Percentiles rank a stretch among this genome's conserved stretches.
Evolutionary conservation across 1,140 invertebrate species (phyloP).

Genomic region (Neodiprion pinetum): DNA sequence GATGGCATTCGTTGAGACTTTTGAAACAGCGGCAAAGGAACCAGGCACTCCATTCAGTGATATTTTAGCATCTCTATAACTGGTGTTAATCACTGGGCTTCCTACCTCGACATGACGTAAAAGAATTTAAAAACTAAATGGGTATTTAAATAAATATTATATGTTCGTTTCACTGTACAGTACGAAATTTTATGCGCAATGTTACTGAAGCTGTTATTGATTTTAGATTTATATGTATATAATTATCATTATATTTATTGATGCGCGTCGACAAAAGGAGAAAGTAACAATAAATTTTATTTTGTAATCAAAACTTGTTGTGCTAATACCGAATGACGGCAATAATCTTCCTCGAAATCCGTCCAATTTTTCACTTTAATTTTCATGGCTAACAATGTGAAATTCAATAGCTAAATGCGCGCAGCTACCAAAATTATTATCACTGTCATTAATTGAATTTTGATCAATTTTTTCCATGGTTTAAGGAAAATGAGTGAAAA

Average conservation of each 20-base stretch:
- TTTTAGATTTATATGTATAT: conserved; percentile 1
- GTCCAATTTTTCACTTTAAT: no score
- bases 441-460: no score
- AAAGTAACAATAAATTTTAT: not conserved
- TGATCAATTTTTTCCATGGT: no score
- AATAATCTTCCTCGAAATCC: no score
- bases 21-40: conserved; percentile 60
- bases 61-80: conserved; percentile 55
- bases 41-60: conserved; percentile 60
- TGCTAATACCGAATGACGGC: no score
- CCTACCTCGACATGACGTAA: not conserved
- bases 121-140: not conserved
- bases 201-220: not conserved
- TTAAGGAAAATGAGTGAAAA: no score
- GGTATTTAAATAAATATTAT: not conserved
- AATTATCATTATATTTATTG: not conserved
- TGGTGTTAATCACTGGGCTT: not conserved
- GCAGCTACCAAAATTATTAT: no score
- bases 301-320: not conserved
- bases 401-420: no score
- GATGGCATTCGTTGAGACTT: conserved; percentile 61
- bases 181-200: not conserved
- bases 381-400: no score
- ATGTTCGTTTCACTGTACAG: not conserved
- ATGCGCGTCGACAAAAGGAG: not conserved